phyloP scores from a whole-genome alignment of 2,888 invertebrate genomes.

The Pyralis farinalis region DNA sequence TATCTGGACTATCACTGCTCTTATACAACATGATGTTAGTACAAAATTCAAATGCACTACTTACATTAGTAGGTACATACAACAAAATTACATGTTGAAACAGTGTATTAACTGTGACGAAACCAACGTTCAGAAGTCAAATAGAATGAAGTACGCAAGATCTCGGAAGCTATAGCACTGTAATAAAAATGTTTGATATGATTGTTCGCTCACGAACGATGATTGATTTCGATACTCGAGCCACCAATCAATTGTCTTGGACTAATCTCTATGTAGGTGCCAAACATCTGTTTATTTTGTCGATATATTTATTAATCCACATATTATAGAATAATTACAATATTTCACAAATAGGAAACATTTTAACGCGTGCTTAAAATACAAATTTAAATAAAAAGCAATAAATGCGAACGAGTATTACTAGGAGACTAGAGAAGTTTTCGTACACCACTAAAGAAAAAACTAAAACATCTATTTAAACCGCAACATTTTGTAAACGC shows the following conservation, averaged over 20 bases:
- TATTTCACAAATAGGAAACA: too few relatives aligned
- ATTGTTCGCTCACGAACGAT: constrained; percentile 18
- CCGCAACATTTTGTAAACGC: too few relatives aligned
- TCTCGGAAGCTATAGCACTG: constrained; percentile 8
- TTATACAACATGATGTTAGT: not conserved
- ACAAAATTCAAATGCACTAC: not conserved
- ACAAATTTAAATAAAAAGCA: too few relatives aligned
- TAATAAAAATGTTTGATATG: constrained; percentile 10
- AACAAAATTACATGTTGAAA: not conserved
- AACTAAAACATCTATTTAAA: too few relatives aligned
- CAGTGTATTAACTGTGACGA: not conserved
- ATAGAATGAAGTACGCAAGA: not conserved
- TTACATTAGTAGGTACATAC: too few relatives aligned
- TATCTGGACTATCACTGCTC: too few relatives aligned
- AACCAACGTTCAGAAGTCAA: not conserved
- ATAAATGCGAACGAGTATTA: too few relatives aligned
- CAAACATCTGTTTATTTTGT: not conserved
- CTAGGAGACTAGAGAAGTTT: too few relatives aligned
- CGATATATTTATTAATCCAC: too few relatives aligned
- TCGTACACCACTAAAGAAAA: too few relatives aligned
- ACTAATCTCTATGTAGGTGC: constrained; percentile 5
- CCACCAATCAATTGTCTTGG: constrained; percentile 17
- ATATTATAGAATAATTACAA: too few relatives aligned
- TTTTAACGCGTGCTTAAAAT: too few relatives aligned
- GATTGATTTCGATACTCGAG: constrained; percentile 22